Conservation (phyloP, 2,888 invertebrate species). For the Liopterus haemorrhoidalis region DNA sequence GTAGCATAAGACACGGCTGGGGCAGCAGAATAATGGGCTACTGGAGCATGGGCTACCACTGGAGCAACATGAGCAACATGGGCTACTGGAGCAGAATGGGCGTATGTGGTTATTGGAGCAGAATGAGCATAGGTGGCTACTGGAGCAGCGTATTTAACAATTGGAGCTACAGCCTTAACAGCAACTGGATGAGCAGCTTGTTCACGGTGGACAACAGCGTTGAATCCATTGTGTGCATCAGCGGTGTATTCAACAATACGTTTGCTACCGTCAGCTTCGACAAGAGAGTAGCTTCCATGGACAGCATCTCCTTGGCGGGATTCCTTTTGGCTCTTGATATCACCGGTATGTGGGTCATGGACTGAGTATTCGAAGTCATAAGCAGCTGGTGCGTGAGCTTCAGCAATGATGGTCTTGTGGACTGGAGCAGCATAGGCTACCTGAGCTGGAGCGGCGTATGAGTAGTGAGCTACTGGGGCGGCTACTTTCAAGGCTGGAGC, state of each 20-base stretch:
- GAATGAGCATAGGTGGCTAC: slow-evolving; percentile 34
- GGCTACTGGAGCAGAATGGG: slow-evolving; percentile 22
- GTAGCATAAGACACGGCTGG: slow-evolving; percentile 9
- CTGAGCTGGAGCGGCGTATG: slow-evolving; percentile 15
- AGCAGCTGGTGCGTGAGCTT: slow-evolving; percentile 40
- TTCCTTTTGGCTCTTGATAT: slow-evolving; percentile 45
- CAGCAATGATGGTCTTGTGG: slow-evolving; percentile 42
- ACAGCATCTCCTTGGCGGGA: slow-evolving; percentile 43
- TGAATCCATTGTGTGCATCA: slow-evolving; percentile 45
- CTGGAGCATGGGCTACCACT: background rate
- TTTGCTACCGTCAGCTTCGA: slow-evolving; percentile 45
- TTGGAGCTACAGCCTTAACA: slow-evolving; percentile 37
- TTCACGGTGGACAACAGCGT: slow-evolving; percentile 46
- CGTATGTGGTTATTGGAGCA: slow-evolving; percentile 30
- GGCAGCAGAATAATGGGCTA: background rate
- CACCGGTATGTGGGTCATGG: slow-evolving; percentile 45
- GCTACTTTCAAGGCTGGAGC: slow-evolving; percentile 32
- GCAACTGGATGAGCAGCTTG: slow-evolving; percentile 40
- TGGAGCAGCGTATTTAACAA: slow-evolving; percentile 27
- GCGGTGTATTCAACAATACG: slow-evolving; percentile 45
- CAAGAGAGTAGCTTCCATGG: slow-evolving; percentile 43
- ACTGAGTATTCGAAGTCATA: slow-evolving; percentile 46
- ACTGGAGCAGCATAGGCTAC: slow-evolving; percentile 34
- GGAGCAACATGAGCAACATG: slow-evolving; percentile 12
- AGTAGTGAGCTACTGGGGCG: no score